These are phyloP conservation scores for Agrochola macilenta DNA, from an alignment of 2,888 invertebrate genomes.

Conservation along the genomic window DNA sequence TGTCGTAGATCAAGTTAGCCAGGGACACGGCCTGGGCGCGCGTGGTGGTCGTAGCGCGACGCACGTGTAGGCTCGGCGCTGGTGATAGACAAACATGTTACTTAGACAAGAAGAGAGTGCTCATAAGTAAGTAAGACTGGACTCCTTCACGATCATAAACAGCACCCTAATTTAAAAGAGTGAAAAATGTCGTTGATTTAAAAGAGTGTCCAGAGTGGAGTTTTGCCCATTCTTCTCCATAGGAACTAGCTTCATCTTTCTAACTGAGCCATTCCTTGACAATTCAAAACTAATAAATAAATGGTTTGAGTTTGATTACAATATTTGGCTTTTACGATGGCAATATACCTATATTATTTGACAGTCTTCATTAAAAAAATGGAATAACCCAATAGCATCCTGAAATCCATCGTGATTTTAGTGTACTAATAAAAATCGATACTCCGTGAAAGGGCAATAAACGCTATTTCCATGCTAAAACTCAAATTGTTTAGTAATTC, in stretches of 20 bases:
- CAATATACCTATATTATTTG: not conserved
- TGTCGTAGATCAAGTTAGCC: conserved; percentile 77
- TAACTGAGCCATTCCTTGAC: not conserved
- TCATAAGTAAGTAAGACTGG: not conserved
- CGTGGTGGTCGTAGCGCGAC: conserved; percentile 66
- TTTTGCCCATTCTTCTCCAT: not conserved
- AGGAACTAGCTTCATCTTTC: not conserved
- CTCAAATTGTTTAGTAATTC: not conserved
- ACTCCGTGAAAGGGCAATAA: not conserved
- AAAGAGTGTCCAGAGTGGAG: not conserved
- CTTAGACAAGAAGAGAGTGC: not conserved
- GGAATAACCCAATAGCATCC: not conserved
- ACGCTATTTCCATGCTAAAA: not conserved
- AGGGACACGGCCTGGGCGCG: conserved; percentile 70
- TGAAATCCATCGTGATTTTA: not conserved
- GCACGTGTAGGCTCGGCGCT: conserved; percentile 69
- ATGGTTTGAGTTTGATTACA: not conserved
- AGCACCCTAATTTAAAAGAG: not conserved
- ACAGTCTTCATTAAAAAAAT: not conserved
- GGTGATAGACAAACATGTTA: conserved; percentile 18
- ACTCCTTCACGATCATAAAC: not conserved
- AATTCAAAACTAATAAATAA: not conserved
- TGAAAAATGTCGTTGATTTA: not conserved
- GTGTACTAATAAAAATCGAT: not conserved
- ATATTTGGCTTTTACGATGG: not conserved